Evolutionary conservation across 2,797 vertebrate genomes (phyloP).

Genomic region (Manis javanica): DNA sequence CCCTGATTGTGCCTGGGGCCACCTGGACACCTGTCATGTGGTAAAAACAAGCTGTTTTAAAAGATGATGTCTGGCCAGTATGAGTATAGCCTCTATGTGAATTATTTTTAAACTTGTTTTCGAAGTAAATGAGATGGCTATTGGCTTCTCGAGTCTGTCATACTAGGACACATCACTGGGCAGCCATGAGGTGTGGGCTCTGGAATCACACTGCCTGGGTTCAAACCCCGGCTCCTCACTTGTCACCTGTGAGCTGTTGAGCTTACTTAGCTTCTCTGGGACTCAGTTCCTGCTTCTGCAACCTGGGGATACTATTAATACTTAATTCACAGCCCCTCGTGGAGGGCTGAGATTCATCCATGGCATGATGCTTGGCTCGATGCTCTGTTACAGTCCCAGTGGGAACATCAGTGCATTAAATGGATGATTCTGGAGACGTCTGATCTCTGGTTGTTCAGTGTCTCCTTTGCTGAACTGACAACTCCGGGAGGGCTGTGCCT

Average conservation of each 20-base stretch:
- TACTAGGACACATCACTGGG: not conserved
- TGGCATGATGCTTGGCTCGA: not conserved
- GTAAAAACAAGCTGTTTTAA: slow-evolving; percentile 68
- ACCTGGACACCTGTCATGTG: slow-evolving; percentile 59
- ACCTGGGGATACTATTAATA: not conserved
- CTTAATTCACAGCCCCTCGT: not conserved
- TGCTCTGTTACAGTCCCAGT: not conserved
- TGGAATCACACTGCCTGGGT: not conserved
- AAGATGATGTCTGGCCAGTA: slow-evolving; percentile 28
- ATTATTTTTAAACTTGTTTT: slow-evolving; percentile 54
- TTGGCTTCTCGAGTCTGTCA: not conserved
- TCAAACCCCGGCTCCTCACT: not conserved
- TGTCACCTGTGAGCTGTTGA: not conserved
- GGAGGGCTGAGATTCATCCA: not conserved
- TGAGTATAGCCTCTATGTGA: not conserved
- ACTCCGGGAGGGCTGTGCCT: not conserved
- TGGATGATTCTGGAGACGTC: not conserved
- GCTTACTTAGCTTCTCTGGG: not conserved
- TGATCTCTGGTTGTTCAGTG: not conserved
- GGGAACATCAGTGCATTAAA: not conserved
- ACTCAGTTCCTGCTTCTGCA: not conserved
- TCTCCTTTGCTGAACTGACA: not conserved
- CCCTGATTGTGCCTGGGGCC: slow-evolving; percentile 55
- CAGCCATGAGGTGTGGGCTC: not conserved
- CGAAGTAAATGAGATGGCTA: not conserved